A percentile compares a stretch with the other conserved stretches of the same genome.
Evolutionary conservation across 2,888 invertebrate species (phyloP).

Genomic region (Amorpha juglandis): DNA sequence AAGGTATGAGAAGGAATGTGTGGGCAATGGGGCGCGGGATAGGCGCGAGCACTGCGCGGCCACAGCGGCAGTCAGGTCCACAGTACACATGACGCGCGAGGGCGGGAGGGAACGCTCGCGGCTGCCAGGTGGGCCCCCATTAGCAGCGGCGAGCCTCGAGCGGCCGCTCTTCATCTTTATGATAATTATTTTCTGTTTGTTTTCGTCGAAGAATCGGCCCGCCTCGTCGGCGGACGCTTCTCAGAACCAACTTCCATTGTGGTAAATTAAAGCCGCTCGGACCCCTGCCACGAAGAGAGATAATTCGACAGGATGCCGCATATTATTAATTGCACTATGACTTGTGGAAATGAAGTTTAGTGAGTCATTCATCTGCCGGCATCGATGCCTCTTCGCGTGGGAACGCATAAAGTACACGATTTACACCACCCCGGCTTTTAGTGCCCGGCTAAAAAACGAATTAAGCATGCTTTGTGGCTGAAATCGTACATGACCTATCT

Average conservation of each 20-base stretch:
- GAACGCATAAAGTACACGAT: conserved; percentile 68
- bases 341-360: conserved; percentile 84
- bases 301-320: conserved; percentile 85
- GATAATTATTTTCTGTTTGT: conserved; percentile 85
- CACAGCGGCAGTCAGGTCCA: conserved; percentile 32
- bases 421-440: conserved; percentile 63
- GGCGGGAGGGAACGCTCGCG: conserved; percentile 46
- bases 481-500: conserved; percentile 51
- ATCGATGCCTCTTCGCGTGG: conserved; percentile 71
- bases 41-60: conserved; percentile 35
- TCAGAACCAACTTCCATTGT: conserved; percentile 83
- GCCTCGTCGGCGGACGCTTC: conserved; percentile 80
- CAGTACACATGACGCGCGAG: conserved; percentile 45
- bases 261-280: conserved; percentile 84
- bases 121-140: conserved; percentile 82
- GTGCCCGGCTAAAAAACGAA: conserved; percentile 51
- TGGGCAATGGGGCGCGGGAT: conserved; percentile 34
- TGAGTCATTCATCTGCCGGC: conserved; percentile 81
- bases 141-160: conserved; percentile 78
- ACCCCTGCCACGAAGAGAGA: conserved; percentile 83
- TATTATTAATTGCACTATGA: conserved; percentile 85
- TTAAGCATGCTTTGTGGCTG: conserved; percentile 52
- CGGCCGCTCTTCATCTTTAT: conserved; percentile 84
- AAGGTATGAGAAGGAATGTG: conserved; percentile 51
- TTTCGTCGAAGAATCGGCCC: conserved; percentile 83